phyloP scores from a whole-genome alignment of 1,140 invertebrate species.

The Drosophila persimilis region DNA sequence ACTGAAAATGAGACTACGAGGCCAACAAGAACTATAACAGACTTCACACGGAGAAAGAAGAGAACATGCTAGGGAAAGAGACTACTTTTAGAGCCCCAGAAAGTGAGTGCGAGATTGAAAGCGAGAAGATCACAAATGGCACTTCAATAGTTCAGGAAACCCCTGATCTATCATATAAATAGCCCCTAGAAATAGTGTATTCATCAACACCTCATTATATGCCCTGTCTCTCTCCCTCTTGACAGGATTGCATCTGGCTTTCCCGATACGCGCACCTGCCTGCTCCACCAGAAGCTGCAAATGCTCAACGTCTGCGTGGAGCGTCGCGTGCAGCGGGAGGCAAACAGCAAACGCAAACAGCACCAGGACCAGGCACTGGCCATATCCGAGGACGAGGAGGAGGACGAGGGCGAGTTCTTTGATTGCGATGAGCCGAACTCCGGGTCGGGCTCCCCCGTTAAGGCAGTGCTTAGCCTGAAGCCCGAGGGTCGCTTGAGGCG shows the following conservation, averaged over 20 bases:
- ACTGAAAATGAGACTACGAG: too few species aligned
- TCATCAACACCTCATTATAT: slow-evolving; percentile 3
- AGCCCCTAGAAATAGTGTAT: background rate
- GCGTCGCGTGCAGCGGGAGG: slow-evolving; percentile 87
- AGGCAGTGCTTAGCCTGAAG: slow-evolving; percentile 86
- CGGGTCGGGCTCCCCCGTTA: slow-evolving; percentile 82
- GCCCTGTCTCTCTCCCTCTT: background rate
- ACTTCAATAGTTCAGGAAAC: too few species aligned
- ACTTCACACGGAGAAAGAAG: too few species aligned
- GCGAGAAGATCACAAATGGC: too few species aligned
- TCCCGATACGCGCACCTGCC: slow-evolving; percentile 93
- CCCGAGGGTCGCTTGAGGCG: slow-evolving; percentile 89
- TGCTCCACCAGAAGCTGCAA: slow-evolving; percentile 98
- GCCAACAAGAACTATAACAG: too few species aligned
- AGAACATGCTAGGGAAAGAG: too few species aligned
- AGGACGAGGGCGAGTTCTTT: slow-evolving; percentile 92
- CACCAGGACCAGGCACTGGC: slow-evolving; percentile 71
- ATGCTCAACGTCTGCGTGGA: slow-evolving; percentile 98
- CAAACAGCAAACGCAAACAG: slow-evolving; percentile 54
- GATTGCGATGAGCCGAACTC: slow-evolving; percentile 88
- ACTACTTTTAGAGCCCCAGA: too few species aligned
- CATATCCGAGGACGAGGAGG: slow-evolving; percentile 87
- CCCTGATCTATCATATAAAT: slow-evolving; percentile 5
- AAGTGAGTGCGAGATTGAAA: too few species aligned
- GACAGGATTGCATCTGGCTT: slow-evolving; percentile 89